Evolutionary conservation across 2,797 vertebrate genomes (phyloP).

Genomic region (Danio aesculapii): DNA sequence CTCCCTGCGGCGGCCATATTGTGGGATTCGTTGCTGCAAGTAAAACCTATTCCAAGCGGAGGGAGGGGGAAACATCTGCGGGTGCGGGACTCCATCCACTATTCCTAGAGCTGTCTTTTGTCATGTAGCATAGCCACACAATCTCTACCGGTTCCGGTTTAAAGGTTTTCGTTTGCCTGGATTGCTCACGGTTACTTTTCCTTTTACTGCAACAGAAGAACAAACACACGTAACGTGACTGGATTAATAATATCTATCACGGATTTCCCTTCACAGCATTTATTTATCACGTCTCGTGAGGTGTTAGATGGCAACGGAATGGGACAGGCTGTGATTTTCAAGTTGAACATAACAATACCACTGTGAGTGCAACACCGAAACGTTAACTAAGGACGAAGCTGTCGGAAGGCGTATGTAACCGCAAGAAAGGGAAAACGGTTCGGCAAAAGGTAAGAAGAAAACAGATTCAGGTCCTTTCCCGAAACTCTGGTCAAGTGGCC

Average conservation of each 20-base stretch:
- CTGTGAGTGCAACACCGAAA: slow-evolving; percentile 60
- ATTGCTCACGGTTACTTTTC: slow-evolving; percentile 59
- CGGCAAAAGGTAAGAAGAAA: slow-evolving; percentile 78
- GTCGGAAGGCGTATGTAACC: slow-evolving; percentile 76
- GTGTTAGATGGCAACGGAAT: slow-evolving; percentile 65
- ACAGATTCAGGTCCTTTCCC: slow-evolving; percentile 16
- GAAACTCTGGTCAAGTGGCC: slow-evolving; percentile 46
- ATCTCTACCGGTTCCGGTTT: slow-evolving; percentile 69
- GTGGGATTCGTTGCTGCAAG: slow-evolving; percentile 54
- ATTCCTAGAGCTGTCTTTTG: slow-evolving; percentile 77
- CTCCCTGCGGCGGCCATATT: slow-evolving; percentile 61
- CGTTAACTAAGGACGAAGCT: slow-evolving; percentile 41
- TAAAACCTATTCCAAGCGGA: slow-evolving; percentile 43
- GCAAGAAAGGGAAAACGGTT: slow-evolving; percentile 63
- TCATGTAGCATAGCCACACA: slow-evolving; percentile 71
- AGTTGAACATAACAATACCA: slow-evolving; percentile 37
- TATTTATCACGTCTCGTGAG: slow-evolving; percentile 28
- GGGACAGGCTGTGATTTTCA: slow-evolving; percentile 70
- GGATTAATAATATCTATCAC: slow-evolving; percentile 47
- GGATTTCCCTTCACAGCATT: slow-evolving; percentile 31
- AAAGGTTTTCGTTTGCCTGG: slow-evolving; percentile 55
- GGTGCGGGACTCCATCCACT: slow-evolving; percentile 62
- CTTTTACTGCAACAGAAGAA: slow-evolving; percentile 29
- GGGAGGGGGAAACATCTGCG: slow-evolving; percentile 54
- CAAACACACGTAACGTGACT: slow-evolving; percentile 43